These are phyloP conservation scores for Amphiprion clarkii DNA, from an alignment of 2,797 vertebrate species.

Conservation along the genomic window DNA sequence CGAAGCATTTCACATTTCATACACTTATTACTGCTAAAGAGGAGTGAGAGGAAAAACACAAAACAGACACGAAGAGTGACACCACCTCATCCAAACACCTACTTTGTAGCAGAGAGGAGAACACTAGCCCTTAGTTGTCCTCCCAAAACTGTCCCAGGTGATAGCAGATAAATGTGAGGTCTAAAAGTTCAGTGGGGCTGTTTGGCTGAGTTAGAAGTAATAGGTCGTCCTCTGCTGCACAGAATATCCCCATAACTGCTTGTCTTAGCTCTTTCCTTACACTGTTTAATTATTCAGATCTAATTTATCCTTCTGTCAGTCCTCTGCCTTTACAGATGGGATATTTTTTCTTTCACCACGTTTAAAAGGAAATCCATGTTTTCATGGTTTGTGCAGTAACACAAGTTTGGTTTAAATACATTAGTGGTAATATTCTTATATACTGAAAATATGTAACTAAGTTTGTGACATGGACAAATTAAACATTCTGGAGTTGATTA, in stretches of 20 bases:
- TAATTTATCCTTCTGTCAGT: conserved; percentile 39
- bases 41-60: background rate
- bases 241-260: conserved; percentile 27
- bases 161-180: conserved; percentile 44
- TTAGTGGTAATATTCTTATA: background rate
- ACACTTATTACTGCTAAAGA: background rate
- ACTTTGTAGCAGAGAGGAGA: conserved; percentile 4
- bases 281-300: conserved; percentile 61
- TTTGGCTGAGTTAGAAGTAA: conserved; percentile 7
- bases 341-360: conserved; percentile 26
- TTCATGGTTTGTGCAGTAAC: background rate
- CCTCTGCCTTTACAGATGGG: conserved; percentile 28
- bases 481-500: background rate
- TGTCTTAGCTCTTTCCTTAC: conserved; percentile 47
- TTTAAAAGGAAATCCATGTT: conserved; percentile 6
- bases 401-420: conserved; percentile 7
- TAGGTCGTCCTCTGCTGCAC: conserved; percentile 8
- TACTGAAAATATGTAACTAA: too few species aligned
- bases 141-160: conserved; percentile 32
- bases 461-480: too few species aligned
- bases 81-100: background rate
- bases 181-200: conserved; percentile 32
- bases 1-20: background rate
- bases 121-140: conserved; percentile 1
- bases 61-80: background rate